These are phyloP conservation scores for Parnassius glacialis DNA, from an alignment of 2,888 invertebrate genomes.

Conservation along the genomic window DNA sequence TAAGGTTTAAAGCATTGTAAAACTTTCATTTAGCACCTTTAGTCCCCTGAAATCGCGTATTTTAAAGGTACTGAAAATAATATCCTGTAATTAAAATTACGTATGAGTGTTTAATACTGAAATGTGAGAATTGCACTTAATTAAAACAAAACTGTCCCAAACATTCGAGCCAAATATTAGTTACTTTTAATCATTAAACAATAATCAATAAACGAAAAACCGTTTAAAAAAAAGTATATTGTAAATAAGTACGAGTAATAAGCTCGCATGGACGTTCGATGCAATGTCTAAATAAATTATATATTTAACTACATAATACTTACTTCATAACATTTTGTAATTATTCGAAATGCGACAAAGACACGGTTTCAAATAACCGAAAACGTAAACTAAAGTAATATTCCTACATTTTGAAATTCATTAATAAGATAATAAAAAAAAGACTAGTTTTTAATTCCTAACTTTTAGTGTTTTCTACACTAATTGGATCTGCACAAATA, in stretches of 20 bases:
- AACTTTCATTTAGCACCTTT: too few relatives aligned
- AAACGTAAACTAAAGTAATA: not conserved
- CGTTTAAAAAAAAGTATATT: too few relatives aligned
- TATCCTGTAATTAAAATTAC: too few relatives aligned
- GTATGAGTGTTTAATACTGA: slow-evolving; percentile 20
- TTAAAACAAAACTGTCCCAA: not conserved
- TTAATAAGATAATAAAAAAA: slow-evolving; percentile 11
- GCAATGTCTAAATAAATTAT: not conserved
- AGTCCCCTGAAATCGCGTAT: not conserved
- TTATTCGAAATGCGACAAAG: slow-evolving; percentile 1
- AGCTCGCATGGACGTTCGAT: too few relatives aligned
- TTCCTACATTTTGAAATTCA: slow-evolving; percentile 9
- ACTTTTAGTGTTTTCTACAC: slow-evolving; percentile 12
- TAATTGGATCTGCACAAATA: not conserved
- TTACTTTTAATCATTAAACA: too few relatives aligned
- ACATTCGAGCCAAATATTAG: too few relatives aligned
- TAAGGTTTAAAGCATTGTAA: too few relatives aligned
- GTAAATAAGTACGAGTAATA: too few relatives aligned
- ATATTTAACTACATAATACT: not conserved
- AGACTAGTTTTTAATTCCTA: slow-evolving; percentile 20
- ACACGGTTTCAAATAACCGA: slow-evolving; percentile 3
- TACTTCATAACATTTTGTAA: not conserved
- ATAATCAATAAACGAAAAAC: too few relatives aligned
- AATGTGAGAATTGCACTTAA: slow-evolving; percentile 8
- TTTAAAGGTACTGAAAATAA: not conserved